phyloP scores from a whole-genome alignment of 2,888 invertebrate species.

The Glaucopsyche alexis region DNA sequence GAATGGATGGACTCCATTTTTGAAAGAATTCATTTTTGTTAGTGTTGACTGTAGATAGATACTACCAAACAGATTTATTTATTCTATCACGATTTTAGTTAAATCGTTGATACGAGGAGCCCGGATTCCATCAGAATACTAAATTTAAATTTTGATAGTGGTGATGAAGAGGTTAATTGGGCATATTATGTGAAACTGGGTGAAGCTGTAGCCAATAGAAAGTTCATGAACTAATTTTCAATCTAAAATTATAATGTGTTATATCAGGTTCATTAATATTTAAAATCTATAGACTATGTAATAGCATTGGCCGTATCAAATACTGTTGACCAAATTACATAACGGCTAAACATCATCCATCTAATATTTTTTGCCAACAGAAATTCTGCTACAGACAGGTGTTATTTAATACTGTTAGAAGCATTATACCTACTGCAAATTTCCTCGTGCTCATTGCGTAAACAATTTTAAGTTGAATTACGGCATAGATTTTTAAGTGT shows the following conservation, averaged over 20 bases:
- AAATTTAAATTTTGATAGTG: not conserved
- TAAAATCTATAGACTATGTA: constrained; percentile 17
- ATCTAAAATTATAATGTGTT: constrained; percentile 20
- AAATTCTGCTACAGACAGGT: not conserved
- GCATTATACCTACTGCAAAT: constrained; percentile 6
- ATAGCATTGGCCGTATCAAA: constrained; percentile 14
- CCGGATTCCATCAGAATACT: not conserved
- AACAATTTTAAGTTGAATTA: not conserved
- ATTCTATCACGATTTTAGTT: too few relatives aligned
- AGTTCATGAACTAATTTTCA: not conserved
- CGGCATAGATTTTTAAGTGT: not conserved
- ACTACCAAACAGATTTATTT: too few relatives aligned
- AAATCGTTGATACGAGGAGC: too few relatives aligned
- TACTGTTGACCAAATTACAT: constrained; percentile 29
- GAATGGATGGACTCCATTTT: too few relatives aligned
- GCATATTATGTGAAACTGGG: not conserved
- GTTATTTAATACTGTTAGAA: constrained; percentile 23
- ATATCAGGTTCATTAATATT: constrained; percentile 21
- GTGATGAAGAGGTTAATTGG: not conserved
- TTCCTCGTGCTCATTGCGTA: not conserved
- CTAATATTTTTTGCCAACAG: constrained; percentile 27
- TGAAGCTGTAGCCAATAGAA: not conserved
- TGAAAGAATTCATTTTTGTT: too few relatives aligned
- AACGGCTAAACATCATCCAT: constrained; percentile 16
- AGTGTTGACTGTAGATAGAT: too few relatives aligned